phyloP scores from a whole-genome alignment of 1,140 invertebrate species.

The Drosophila bifasciata region DNA sequence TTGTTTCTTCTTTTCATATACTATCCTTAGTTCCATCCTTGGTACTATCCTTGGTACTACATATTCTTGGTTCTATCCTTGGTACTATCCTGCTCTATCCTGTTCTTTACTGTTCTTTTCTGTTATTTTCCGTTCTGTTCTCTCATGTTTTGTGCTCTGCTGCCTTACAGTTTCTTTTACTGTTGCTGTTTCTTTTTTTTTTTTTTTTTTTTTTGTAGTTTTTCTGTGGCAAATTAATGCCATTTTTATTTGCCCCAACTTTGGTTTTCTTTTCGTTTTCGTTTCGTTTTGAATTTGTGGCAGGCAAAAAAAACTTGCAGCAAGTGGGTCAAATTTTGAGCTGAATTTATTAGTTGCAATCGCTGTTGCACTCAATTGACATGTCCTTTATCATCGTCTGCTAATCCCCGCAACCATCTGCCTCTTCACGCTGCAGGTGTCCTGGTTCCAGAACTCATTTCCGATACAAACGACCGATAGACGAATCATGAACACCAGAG shows the following conservation, averaged over 20 bases:
- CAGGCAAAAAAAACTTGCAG: conserved; percentile 25
- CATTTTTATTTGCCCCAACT: conserved; percentile 57
- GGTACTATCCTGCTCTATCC: no score
- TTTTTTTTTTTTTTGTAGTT: conserved; percentile 19
- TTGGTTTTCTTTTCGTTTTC: conserved; percentile 40
- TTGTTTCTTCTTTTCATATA: conserved; percentile 21
- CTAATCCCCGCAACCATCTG: conserved; percentile 30
- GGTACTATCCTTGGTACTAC: no score
- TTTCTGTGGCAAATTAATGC: conserved; percentile 60
- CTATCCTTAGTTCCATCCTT: no score
- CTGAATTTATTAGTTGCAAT: conserved; percentile 55
- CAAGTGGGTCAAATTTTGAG: conserved; percentile 55
- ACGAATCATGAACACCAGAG: conserved; percentile 86
- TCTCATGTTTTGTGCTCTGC: conserved; percentile 33
- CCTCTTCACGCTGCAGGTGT: conserved; percentile 82
- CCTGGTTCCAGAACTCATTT: conserved; percentile 89
- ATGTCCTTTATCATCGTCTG: conserved; percentile 17
- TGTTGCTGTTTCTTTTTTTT: conserved; percentile 10
- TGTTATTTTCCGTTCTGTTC: conserved; percentile 12
- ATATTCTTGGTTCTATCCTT: no score
- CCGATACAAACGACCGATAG: conserved; percentile 87
- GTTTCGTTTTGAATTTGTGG: conserved; percentile 26
- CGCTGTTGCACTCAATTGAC: conserved; percentile 15
- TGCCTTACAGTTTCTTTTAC: conserved; percentile 42
- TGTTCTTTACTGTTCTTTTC: no score